phyloP scores from a whole-genome alignment of 1,140 invertebrate genomes.

The Calycopis cecrops region DNA sequence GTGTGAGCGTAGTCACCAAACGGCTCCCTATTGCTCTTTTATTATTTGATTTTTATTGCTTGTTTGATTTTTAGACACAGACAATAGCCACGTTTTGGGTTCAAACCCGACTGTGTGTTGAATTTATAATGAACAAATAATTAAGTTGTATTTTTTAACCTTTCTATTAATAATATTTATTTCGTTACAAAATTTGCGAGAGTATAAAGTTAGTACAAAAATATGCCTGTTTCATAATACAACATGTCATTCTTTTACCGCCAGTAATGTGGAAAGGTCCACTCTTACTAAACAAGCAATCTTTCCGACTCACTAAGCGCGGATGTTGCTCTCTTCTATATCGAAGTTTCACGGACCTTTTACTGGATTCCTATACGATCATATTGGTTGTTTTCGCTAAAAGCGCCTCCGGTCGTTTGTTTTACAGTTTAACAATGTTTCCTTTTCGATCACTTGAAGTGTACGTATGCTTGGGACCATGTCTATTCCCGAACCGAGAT shows the following conservation, averaged over 20 bases:
- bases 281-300: conserved; percentile 9
- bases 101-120: too few species aligned
- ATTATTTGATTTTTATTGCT: too few species aligned
- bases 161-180: too few species aligned
- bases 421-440: conserved; percentile 66
- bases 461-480: conserved; percentile 46
- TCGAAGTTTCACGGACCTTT: conserved; percentile 20
- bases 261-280: conserved; percentile 8
- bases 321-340: conserved; percentile 17
- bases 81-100: too few species aligned
- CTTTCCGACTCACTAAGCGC: neutral
- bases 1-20: too few species aligned
- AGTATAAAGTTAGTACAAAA: too few species aligned
- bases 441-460: conserved; percentile 50
- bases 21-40: too few species aligned
- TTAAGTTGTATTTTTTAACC: too few species aligned
- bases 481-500: conserved; percentile 29
- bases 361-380: conserved; percentile 28
- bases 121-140: too few species aligned
- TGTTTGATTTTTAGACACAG: too few species aligned
- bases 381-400: conserved; percentile 37
- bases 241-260: conserved; percentile 3
- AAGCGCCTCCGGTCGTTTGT: conserved; percentile 51
- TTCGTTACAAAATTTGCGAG: too few species aligned
- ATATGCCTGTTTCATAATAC: neutral